Evolutionary conservation across 2,797 vertebrate genomes (phyloP).

Genomic region (Austrolebias charrua): DNA sequence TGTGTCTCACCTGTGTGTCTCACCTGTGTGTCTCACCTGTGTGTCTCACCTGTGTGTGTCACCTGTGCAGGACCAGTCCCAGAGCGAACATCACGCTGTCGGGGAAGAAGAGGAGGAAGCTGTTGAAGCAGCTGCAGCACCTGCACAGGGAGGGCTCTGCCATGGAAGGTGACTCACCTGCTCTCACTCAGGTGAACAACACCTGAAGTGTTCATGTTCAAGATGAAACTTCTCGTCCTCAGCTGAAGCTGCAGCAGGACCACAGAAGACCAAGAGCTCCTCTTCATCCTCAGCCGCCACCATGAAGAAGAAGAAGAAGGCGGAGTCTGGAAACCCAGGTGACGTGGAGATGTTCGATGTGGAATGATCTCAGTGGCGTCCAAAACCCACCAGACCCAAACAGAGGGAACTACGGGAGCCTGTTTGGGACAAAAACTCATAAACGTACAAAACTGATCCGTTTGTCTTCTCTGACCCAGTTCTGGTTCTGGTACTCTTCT

Average conservation of each 20-base stretch:
- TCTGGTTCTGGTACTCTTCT: too few species aligned
- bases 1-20: neutral
- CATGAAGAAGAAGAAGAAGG: constrained; percentile 42
- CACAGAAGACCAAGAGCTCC: constrained; percentile 25
- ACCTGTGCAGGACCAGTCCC: constrained; percentile 80
- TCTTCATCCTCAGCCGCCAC: neutral
- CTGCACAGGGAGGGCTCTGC: constrained; percentile 73
- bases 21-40: neutral
- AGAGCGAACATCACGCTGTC: constrained; percentile 88
- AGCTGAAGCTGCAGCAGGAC: constrained; percentile 61
- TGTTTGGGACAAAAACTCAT: too few species aligned
- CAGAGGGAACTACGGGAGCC: too few species aligned
- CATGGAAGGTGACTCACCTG: too few species aligned
- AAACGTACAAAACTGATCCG: too few species aligned
- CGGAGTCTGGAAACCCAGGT: neutral
- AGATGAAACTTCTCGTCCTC: constrained; percentile 1
- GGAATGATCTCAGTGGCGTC: constrained; percentile 25
- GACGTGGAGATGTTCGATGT: constrained; percentile 63
- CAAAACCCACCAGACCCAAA: too few species aligned
- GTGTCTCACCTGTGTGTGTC: neutral
- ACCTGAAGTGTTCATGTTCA: neutral
- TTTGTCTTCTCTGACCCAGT: too few species aligned
- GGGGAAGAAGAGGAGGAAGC: constrained; percentile 86
- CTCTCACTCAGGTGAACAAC: neutral
- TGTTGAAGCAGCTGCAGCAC: constrained; percentile 83